These are phyloP conservation scores for Caenorhabditis sp. DNA, from an alignment of 2,888 invertebrate genomes.

Conservation along the genomic window DNA sequence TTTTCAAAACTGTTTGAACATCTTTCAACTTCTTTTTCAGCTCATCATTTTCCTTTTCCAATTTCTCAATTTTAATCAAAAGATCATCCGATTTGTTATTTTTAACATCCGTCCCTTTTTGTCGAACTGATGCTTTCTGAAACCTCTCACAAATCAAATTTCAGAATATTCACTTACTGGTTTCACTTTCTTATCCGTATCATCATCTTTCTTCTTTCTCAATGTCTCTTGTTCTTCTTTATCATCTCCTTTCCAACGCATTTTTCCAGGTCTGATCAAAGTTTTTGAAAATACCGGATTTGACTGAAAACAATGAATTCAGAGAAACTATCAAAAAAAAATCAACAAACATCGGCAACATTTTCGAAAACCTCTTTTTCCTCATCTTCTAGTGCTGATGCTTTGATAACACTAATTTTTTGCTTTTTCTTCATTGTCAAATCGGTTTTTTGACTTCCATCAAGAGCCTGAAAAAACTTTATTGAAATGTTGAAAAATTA, in stretches of 20 bases:
- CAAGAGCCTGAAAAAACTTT: neutral
- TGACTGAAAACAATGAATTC: neutral
- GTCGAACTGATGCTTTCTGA: neutral
- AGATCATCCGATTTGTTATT: neutral
- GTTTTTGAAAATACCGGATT: constrained; percentile 3
- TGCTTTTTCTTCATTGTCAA: constrained; percentile 5
- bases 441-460: neutral
- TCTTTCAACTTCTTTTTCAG: constrained; percentile 5
- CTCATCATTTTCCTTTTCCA: constrained; percentile 5
- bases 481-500: too few species aligned
- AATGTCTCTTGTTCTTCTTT: neutral
- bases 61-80: neutral
- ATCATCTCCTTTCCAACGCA: constrained; percentile 5
- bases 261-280: constrained; percentile 6
- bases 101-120: neutral
- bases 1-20: constrained; percentile 5
- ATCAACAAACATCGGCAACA: neutral
- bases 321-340: neutral
- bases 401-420: neutral
- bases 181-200: neutral
- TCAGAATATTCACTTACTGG: neutral
- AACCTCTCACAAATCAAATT: neutral
- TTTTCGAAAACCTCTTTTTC: constrained; percentile 4
- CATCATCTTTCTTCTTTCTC: neutral
- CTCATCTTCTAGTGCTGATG: neutral